Evolutionary conservation across 2,113 vertebrate genomes (phyloP).

Genomic region (Theropithecus gelada): DNA sequence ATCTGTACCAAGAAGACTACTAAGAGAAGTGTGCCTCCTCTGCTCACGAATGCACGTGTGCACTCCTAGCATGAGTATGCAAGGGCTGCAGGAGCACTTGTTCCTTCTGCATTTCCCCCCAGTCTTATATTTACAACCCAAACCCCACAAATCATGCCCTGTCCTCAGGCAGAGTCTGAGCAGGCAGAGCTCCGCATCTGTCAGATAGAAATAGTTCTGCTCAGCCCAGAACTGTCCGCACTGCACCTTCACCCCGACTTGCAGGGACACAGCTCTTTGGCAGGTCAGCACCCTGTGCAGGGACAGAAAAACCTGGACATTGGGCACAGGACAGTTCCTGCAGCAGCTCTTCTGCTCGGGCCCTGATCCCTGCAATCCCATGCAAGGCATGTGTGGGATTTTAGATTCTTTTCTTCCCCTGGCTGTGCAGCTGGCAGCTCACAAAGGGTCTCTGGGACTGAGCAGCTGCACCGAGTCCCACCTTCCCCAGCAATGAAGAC

Average conservation of each 20-base stretch:
- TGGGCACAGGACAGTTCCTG: not conserved
- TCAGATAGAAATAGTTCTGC: not conserved
- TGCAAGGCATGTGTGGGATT: not conserved
- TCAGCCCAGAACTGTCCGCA: not conserved
- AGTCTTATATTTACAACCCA: not conserved
- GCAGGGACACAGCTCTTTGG: not conserved
- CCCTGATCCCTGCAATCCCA: accelerated
- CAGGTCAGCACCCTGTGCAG: not conserved
- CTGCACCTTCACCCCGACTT: not conserved
- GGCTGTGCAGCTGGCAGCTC: not conserved
- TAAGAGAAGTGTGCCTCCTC: not conserved
- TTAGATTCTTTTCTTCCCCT: not conserved
- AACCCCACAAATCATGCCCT: not conserved
- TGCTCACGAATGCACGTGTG: not conserved
- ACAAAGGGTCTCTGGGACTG: not conserved
- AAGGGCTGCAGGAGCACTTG: not conserved
- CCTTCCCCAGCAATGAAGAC: not conserved
- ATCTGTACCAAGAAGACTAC: not conserved
- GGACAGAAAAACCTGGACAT: not conserved
- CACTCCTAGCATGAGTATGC: not conserved
- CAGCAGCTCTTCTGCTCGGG: not conserved
- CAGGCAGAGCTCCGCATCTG: not conserved
- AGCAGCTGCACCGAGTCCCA: not conserved
- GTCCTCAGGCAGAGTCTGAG: not conserved
- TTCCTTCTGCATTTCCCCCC: not conserved